Evolutionary conservation across 2,797 vertebrate genomes (phyloP).

Genomic region (Mionectes olivaceus): DNA sequence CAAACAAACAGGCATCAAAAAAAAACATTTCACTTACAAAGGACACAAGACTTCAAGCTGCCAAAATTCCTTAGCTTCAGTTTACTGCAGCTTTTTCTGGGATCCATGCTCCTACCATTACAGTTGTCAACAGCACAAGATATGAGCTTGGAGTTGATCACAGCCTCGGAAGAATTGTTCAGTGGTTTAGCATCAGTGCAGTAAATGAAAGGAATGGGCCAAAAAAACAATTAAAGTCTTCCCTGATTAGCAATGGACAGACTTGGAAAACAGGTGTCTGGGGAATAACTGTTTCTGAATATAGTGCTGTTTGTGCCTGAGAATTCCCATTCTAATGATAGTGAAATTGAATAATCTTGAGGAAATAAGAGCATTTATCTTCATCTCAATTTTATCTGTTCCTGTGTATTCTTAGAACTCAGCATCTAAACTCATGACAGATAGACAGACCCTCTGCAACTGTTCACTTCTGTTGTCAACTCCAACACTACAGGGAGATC

Average conservation of each 20-base stretch:
- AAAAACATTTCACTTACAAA: background rate
- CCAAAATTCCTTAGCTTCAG: background rate
- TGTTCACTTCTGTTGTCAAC: background rate
- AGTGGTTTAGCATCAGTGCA: background rate
- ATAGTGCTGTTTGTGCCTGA: background rate
- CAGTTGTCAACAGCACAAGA: background rate
- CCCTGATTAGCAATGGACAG: background rate
- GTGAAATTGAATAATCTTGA: background rate
- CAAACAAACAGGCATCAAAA: background rate
- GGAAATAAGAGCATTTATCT: background rate
- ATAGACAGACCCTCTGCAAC: background rate
- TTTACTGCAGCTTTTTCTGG: background rate
- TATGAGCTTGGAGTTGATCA: background rate
- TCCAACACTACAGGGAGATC: background rate
- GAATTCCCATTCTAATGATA: background rate
- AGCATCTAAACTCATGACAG: conserved; percentile 7
- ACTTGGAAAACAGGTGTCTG: background rate
- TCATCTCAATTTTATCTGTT: background rate
- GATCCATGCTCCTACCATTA: background rate
- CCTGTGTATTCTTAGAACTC: background rate
- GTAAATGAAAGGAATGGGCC: background rate
- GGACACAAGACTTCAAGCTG: background rate
- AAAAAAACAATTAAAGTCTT: background rate
- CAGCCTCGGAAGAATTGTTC: background rate
- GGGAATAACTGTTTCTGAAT: background rate